These are phyloP conservation scores for Polia nebulosa DNA, from an alignment of 2,888 invertebrate species.

Conservation along the genomic window DNA sequence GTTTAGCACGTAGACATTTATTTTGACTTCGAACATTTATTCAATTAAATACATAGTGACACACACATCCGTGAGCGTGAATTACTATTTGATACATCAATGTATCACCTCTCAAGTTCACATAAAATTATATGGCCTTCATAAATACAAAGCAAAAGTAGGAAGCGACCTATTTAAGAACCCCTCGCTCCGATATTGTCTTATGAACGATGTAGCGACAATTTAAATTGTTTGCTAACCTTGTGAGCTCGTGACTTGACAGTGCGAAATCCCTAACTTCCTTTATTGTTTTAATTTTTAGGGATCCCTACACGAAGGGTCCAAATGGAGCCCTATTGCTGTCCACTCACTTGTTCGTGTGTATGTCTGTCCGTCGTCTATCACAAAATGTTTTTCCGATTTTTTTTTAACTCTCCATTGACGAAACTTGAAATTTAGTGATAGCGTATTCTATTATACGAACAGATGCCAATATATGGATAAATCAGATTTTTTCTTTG, in stretches of 20 bases:
- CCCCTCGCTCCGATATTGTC: constrained; percentile 54
- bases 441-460: too few relatives aligned
- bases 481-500: too few relatives aligned
- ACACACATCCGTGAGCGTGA: background rate
- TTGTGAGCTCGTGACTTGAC: constrained; percentile 31
- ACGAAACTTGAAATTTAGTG: too few relatives aligned
- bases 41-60: background rate
- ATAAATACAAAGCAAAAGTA: constrained; percentile 47
- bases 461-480: too few relatives aligned
- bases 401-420: too few relatives aligned
- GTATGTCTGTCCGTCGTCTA: too few relatives aligned
- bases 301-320: too few relatives aligned
- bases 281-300: constrained; percentile 5
- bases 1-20: constrained; percentile 28
- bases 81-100: constrained; percentile 8
- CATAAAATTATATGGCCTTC: constrained; percentile 17
- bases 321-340: too few relatives aligned
- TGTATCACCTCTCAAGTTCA: background rate
- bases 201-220: constrained; percentile 29
- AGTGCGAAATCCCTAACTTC: constrained; percentile 16
- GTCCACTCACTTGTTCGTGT: too few relatives aligned
- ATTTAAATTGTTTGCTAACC: constrained; percentile 50
- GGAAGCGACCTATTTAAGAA: constrained; percentile 54
- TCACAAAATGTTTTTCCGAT: too few relatives aligned
- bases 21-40: constrained; percentile 31